Base-by-base conservation (phyloP, 2,797 vertebrate species). In the Streptopelia turtur region DNA sequence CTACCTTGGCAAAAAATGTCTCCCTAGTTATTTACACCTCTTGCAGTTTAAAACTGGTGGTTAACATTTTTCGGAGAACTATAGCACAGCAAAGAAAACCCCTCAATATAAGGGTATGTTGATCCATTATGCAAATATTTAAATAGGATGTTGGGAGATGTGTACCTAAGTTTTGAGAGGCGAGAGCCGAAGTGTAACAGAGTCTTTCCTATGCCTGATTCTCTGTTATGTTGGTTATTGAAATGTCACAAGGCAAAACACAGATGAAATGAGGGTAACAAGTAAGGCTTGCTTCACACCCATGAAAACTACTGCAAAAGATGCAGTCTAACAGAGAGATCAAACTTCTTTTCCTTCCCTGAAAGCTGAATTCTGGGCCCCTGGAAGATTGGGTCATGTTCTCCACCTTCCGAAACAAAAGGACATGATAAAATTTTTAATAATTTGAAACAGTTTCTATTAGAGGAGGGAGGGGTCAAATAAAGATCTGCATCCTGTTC, bases 11-110 rank as follows among this genome's bases (percentile, higher is more conserved):
- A 89, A 89, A 86, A 95, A 70, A 35, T 49, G 8, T 66, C 45
- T 81, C 41, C 77, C 12, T 72, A 93, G 61, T 39, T 93, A 68
- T 94, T 94, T 89, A 82, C 41, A 71, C 35, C 28, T 89, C 69
- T 57, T 94, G 43, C 21, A 92, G 52, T 33, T 95, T 91, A 78
- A 86, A 91, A 59, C 5, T 64, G 11, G 11, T 79, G 16, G 28
- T 77, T 93, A 80, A 74, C 13, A 47, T 77, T 80, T 74, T 45
- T 71, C 64, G 45, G 41, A 84, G 21, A 74, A 41, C 17, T 78
- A 41, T 5, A 71, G 49, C n/a, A 85, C 10, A 9, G 63, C 53
- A 60, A 65, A 83, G 17, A 91, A 66, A 57, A 18, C 2, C 6
- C 11, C 23, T 84, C 56, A 66, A 82, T 90, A 59, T 17, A 52